Conservation (phyloP, 1,140 invertebrate genomes). For the Euglossa dilemma region DNA sequence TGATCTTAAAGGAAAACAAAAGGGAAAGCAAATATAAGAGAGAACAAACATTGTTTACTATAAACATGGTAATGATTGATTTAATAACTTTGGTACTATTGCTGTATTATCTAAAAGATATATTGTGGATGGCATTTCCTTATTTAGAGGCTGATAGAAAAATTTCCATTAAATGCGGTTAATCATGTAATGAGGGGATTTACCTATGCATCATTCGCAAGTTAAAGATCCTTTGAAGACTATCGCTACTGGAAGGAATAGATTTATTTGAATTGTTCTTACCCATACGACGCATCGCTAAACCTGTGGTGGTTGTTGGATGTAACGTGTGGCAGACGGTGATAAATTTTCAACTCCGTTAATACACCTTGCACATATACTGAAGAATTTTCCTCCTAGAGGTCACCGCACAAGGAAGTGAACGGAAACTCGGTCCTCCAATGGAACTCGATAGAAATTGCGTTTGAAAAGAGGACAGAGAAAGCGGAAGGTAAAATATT, state of each 20-base stretch:
- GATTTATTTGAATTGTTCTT: constrained; percentile 26
- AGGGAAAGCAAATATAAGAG: not conserved
- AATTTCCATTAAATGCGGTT: not conserved
- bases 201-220: not conserved
- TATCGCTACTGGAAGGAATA: not conserved
- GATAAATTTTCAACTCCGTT: not conserved
- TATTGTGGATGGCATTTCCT: not conserved
- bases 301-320: not conserved
- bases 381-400: constrained; percentile 21
- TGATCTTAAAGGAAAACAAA: not conserved
- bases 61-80: not conserved
- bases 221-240: not conserved
- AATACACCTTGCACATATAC: not conserved
- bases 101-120: not conserved
- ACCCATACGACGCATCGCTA: not conserved
- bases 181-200: not conserved
- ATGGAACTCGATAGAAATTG: constrained; percentile 15
- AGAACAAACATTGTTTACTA: not conserved
- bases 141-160: not conserved
- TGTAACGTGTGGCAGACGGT: not conserved
- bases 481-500: constrained; percentile 16
- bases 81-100: not conserved
- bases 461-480: constrained; percentile 19
- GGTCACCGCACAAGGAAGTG: constrained; percentile 41
- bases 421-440: constrained; percentile 8